Evolutionary conservation across 1,140 invertebrate species (phyloP), one percentile per base, ranked within the genome.

Genomic region (Alviniconcha marisindica): DNA sequence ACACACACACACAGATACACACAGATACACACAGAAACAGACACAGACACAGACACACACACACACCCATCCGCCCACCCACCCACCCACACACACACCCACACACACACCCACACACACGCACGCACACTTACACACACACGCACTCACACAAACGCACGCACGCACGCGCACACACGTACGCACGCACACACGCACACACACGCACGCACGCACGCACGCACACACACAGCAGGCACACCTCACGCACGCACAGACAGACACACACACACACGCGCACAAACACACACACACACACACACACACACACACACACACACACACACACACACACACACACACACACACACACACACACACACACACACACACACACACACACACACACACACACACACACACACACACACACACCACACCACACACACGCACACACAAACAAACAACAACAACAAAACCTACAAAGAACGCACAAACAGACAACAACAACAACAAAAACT

Each of bases 131-230:
- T 40, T 38, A 76, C 48, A 44, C 73, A 76, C 73, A 42, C 48
- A 44, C 73, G 28, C 73, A 76, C 73, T 14, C 73, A 76, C 73
- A 36, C 48, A 44, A 33, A 36, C 73, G 42, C 48, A 24, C 73
- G n/a, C 73, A 36, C 48, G n/a, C 73, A 36, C 73, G 31, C n/a
- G 24, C 33, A 44, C 40, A 24, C 38, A 44, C 73, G 21, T 31
- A 42, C 48, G 12, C 73, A 42, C 48, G 21, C 48, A n/a, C 73
- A 76, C 48, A n/a, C 73, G 42, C 73, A 42, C 48, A 44, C 73
- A 42, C 73, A 76, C 48, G 24, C 48, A 44, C 73, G 21, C 48
- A n/a, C 73, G 21, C 48, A 42, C 48, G 12, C 73, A 76, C 28
- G n/a, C 73, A 76, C 73, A 42, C 48, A 44, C 73, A 44, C 40